A percentile compares a stretch with the other conserved stretches of the same genome.
These are phyloP conservation scores for Rousettus leschenaultii DNA, from an alignment of 2,113 vertebrate species.

Conservation along the genomic window DNA sequence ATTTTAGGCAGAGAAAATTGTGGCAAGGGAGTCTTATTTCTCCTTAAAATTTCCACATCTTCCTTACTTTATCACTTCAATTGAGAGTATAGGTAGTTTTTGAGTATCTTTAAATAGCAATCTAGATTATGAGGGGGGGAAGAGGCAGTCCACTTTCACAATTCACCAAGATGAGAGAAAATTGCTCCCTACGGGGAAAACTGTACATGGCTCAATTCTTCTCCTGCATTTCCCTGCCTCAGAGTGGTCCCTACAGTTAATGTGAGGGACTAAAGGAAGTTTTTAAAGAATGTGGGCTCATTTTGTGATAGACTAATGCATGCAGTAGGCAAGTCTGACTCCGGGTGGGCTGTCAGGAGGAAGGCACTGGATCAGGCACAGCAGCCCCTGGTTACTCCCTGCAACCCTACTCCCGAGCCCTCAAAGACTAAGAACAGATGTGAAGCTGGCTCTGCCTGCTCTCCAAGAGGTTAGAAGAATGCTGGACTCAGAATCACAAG, in stretches of 20 bases:
- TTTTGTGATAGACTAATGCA: not conserved
- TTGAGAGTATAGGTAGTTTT: not conserved
- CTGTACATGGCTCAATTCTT: not conserved
- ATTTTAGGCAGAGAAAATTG: not conserved
- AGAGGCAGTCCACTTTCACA: not conserved
- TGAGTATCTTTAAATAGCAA: not conserved
- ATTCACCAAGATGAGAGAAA: not conserved
- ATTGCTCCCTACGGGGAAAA: not conserved
- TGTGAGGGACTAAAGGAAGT: not conserved
- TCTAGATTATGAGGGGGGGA: not conserved
- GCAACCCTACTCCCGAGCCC: not conserved
- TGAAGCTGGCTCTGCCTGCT: not conserved
- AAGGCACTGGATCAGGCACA: not conserved
- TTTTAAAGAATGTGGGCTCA: not conserved
- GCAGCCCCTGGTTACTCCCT: not conserved
- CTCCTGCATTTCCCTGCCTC: not conserved
- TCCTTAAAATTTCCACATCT: slow-evolving; percentile 31
- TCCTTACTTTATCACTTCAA: not conserved
- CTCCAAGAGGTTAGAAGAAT: not conserved
- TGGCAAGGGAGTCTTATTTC: not conserved
- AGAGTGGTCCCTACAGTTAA: not conserved
- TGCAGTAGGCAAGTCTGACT: not conserved
- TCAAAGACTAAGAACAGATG: not conserved
- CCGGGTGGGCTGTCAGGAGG: not conserved
- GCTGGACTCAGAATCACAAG: not conserved